Evolutionary conservation across 2,888 invertebrate genomes (phyloP), one percentile per base, ranked within the genome.

Genomic region (Lycia hirtaria): DNA sequence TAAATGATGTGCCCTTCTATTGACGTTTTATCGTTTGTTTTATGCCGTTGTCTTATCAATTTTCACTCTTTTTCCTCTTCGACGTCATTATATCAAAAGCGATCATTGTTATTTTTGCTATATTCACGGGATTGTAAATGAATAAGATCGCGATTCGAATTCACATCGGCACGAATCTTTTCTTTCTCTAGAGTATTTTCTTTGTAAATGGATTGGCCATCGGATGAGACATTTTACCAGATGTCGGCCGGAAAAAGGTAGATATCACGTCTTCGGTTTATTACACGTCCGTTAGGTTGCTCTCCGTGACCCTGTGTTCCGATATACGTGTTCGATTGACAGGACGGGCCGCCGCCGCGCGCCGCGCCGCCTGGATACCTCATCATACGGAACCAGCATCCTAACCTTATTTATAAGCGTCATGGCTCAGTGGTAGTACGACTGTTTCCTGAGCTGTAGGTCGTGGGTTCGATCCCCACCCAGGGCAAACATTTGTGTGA

Each of bases 231-330:
- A 71, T 75, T 79, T 80, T 73, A 64, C 63, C 71, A 73, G 73
- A 79, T 75, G 75, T 75, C 68, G 69, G 64, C 67, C 64, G 71
- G 72, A 73, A 77, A 79, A 79, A 77, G 76, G 75, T 71, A 70
- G 80, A 80, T 81, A 83, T 88, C 89, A 89, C 89, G 89, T 89
- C 83, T 85, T 75, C 76, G 75, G 80, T 90, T 90, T 90, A 90
- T 87, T 84, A 83, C 84, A 83, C 85, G 86, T 85, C 81, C 86
- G 83, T 83, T 82, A 75, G 73, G 76, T 65, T 69, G 71, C 73
- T 79, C 69, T 73, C 71, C 82, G 85, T 85, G 85, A 81, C 81
- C 78, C 77, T 68, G 68, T 73, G 68, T 72, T 73, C 75, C 73
- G 75, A 79, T 78, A 80, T 81, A 88, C 86, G 85, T 87, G 87